These are phyloP conservation scores for Asobara japonica DNA, from an alignment of 1,140 invertebrate species.

Conservation along the genomic window DNA sequence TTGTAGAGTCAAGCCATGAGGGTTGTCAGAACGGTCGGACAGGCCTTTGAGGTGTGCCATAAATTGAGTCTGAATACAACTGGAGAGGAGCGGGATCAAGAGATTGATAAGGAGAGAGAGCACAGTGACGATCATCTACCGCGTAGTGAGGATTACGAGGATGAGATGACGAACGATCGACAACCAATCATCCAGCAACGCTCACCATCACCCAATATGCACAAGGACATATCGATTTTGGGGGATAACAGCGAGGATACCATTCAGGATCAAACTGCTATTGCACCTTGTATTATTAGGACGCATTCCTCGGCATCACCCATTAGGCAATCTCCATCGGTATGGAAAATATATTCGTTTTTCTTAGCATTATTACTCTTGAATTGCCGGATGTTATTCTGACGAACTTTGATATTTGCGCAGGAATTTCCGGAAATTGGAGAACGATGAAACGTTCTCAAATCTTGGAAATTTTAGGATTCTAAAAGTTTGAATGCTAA, in stretches of 20 bases:
- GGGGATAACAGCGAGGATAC: conserved; percentile 58
- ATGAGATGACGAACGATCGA: conserved; percentile 70
- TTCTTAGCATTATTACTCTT: no score
- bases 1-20: conserved; percentile 96
- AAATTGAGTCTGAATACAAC: conserved; percentile 78
- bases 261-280: conserved; percentile 55
- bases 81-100: conserved; percentile 47
- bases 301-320: conserved; percentile 67
- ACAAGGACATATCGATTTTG: conserved; percentile 64
- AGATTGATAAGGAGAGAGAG: conserved; percentile 63
- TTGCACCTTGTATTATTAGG: conserved; percentile 56
- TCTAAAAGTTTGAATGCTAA: no score
- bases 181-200: conserved; percentile 58
- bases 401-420: no score
- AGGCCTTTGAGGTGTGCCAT: conserved; percentile 99
- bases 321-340: conserved; percentile 72
- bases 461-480: no score
- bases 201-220: conserved; percentile 56
- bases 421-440: no score
- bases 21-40: conserved; percentile 96
- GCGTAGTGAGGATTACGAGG: conserved; percentile 69
- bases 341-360: no score
- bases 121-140: conserved; percentile 34
- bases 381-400: no score
- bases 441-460: no score